Evolutionary conservation across 1,140 invertebrate species (phyloP), one percentile per base, ranked within the genome.

Genomic region (Tetraneura akinire): DNA sequence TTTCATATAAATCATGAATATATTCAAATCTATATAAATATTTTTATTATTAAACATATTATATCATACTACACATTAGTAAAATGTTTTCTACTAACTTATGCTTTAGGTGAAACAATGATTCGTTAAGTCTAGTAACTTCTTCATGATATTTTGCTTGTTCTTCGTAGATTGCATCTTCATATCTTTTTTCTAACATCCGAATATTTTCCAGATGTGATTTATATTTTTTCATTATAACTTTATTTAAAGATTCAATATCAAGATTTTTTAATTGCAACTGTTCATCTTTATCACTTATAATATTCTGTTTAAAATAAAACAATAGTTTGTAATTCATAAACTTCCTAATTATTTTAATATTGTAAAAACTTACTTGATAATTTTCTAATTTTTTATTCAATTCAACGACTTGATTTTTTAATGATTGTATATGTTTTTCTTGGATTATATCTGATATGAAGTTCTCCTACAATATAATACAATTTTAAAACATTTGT

Each of bases 361-460:
- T 18, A 70, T 49, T 47, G 1, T 13, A 68, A 0, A 45, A 37
- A 47, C 66, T 51, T 51, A 71, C 68, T 29, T 26, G 68, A 32
- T n/a, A 71, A 51, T 71, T 71, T 51, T 49, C 23, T 16, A 71
- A 45, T 71, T 71, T 71, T 51, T 71, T 45, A 29, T 71, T 71
- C 6, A 71, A 51, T 51, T 71, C 68, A 71, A n/a, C 16, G 51
- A 71, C 26, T 51, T 71, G 47, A 71, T 9, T 51, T 32, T 71
- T 71, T 51, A 71, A 51, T 13, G 23, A 71, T 16, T 71, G 21
- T 49, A 71, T 1, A 51, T 51, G 29, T 32, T 26, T 29, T 51
- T 71, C 68, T 11, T 71, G 13, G 51, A 29, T 11, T 51, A 26
- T 21, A 6, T 45, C 26, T 51, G 29, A 37, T 32, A 71, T 71